phyloP scores from a whole-genome alignment of 2,888 invertebrate genomes.

The Erynnis tages region DNA sequence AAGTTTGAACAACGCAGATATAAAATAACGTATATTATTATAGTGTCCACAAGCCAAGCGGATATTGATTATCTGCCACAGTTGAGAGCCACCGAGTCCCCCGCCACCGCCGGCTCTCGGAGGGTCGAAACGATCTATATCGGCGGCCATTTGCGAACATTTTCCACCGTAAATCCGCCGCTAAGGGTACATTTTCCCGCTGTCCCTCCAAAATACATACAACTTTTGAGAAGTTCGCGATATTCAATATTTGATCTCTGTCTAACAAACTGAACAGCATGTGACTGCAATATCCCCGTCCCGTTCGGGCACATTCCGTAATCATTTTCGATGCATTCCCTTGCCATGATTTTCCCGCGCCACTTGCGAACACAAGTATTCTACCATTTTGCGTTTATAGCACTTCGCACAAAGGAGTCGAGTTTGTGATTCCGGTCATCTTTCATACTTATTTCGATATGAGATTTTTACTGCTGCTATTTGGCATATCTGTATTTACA shows the following conservation, averaged over 20 bases:
- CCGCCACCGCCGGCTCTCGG: constrained; percentile 46
- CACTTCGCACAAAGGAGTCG: constrained; percentile 40
- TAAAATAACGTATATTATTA: constrained; percentile 80
- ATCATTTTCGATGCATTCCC: constrained; percentile 81
- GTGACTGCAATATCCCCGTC: constrained; percentile 73
- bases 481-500: not conserved
- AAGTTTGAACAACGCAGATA: constrained; percentile 56
- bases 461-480: not conserved
- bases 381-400: constrained; percentile 54
- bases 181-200: constrained; percentile 55
- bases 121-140: constrained; percentile 53
- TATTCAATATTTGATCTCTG: constrained; percentile 82
- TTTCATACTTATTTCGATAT: constrained; percentile 3
- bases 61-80: constrained; percentile 83
- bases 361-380: constrained; percentile 57
- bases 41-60: constrained; percentile 83
- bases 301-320: constrained; percentile 74
- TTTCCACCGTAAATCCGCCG: constrained; percentile 51
- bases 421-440: constrained; percentile 33
- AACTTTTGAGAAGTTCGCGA: constrained; percentile 51
- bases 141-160: constrained; percentile 35
- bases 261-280: constrained; percentile 74
- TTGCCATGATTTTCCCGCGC: constrained; percentile 76
- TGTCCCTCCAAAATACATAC: constrained; percentile 41
- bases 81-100: constrained; percentile 77